A percentile compares a stretch with the other conserved stretches of the same genome.
phyloP scores from a whole-genome alignment of 2,888 invertebrate genomes.

The Antheraea yamamai region DNA sequence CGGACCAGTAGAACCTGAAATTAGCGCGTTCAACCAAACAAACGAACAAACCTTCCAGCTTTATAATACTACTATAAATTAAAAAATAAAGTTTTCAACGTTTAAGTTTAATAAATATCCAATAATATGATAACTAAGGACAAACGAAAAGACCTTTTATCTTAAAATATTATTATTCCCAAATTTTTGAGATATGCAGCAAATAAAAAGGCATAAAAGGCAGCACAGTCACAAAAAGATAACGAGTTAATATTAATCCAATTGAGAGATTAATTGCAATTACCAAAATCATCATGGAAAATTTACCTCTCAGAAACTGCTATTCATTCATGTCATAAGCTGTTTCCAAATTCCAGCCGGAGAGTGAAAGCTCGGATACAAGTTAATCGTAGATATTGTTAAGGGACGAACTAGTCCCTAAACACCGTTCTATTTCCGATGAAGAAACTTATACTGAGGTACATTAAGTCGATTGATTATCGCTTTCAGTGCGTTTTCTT shows the following conservation, averaged over 20 bases:
- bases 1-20: no score
- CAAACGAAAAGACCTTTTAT: neutral
- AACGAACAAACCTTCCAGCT: no score
- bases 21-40: no score
- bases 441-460: slow-evolving; percentile 2
- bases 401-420: slow-evolving; percentile 31
- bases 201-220: neutral
- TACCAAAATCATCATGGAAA: slow-evolving; percentile 2
- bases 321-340: slow-evolving; percentile 8
- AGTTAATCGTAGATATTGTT: slow-evolving; percentile 35
- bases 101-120: neutral
- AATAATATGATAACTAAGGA: neutral
- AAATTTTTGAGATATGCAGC: neutral
- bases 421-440: slow-evolving; percentile 25
- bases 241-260: neutral
- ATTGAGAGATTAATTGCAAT: neutral
- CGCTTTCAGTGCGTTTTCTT: neutral
- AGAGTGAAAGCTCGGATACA: slow-evolving; percentile 11
- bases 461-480: slow-evolving; percentile 10
- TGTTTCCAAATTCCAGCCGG: slow-evolving; percentile 18
- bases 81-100: no score
- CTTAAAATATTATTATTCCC: neutral
- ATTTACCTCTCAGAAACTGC: neutral
- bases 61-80: no score
- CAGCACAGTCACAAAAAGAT: neutral